Evolutionary conservation across 1,140 invertebrate species (phyloP).

Genomic region (Ooceraea biroi): DNA sequence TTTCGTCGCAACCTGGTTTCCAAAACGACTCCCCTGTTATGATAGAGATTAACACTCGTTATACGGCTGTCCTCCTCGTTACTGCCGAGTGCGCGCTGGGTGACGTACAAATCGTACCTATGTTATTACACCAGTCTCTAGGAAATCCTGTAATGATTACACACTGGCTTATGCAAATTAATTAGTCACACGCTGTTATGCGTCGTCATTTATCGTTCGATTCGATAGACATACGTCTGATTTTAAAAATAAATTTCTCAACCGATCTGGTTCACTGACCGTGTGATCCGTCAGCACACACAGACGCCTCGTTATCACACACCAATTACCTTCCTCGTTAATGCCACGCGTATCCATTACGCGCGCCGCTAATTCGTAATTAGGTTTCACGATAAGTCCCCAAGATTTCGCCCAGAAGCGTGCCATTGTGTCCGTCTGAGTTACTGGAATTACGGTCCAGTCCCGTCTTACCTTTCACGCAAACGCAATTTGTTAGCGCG

Average conservation of each 20-base stretch:
- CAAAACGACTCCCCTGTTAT: constrained; percentile 25
- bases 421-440: constrained; percentile 66
- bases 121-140: not conserved
- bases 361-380: constrained; percentile 27
- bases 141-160: not conserved
- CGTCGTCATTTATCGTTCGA: not conserved
- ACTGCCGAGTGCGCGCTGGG: not conserved
- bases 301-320: not conserved
- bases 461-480: constrained; percentile 38
- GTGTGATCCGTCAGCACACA: constrained; percentile 16
- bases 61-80: constrained; percentile 10
- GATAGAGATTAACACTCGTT: constrained; percentile 43
- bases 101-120: not conserved
- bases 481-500: constrained; percentile 61
- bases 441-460: constrained; percentile 65
- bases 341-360: constrained; percentile 6
- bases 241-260: constrained; percentile 1
- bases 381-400: constrained; percentile 37
- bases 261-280: not conserved
- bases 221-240: not conserved
- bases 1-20: constrained; percentile 49
- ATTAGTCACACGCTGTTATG: not conserved
- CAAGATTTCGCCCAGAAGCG: constrained; percentile 52
- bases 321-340: not conserved
- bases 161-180: not conserved